These are phyloP conservation scores for Agrochola lota DNA, from an alignment of 2,888 invertebrate species.

Conservation along the genomic window DNA sequence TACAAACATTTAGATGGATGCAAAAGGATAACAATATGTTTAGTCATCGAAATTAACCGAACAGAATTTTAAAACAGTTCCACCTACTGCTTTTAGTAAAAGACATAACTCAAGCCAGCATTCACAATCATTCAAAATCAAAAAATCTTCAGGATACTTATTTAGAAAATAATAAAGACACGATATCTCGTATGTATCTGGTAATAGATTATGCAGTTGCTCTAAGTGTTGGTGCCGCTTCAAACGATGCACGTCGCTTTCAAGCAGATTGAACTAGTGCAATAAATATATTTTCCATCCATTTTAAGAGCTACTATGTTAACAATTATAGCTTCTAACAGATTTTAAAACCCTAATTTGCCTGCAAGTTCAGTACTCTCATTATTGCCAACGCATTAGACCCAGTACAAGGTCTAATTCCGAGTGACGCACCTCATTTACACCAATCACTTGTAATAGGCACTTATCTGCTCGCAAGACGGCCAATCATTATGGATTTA, in stretches of 20 bases:
- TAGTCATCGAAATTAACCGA: neutral
- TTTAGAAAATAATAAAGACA: neutral
- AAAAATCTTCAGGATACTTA: neutral
- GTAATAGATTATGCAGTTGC: neutral
- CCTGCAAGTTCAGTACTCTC: constrained; percentile 52
- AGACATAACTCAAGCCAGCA: neutral
- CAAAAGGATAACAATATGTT: neutral
- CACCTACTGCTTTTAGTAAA: neutral
- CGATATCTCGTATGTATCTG: neutral
- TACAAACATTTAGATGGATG: neutral
- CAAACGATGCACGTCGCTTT: neutral
- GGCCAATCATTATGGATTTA: constrained; percentile 85
- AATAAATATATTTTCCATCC: constrained; percentile 45
- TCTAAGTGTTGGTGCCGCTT: neutral
- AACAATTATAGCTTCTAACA: constrained; percentile 29
- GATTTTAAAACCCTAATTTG: constrained; percentile 46
- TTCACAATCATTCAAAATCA: neutral
- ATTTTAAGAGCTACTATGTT: constrained; percentile 31
- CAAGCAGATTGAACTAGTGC: neutral
- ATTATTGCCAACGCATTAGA: constrained; percentile 74
- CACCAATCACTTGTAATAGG: constrained; percentile 79
- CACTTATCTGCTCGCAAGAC: constrained; percentile 74
- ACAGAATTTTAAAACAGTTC: too few species aligned
- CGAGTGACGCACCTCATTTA: constrained; percentile 79
- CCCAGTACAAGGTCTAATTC: constrained; percentile 72